Evolutionary conservation across 2,113 vertebrate genomes (phyloP), one percentile per base, ranked within the genome.

Genomic region (Coptodon bakossiorum): DNA sequence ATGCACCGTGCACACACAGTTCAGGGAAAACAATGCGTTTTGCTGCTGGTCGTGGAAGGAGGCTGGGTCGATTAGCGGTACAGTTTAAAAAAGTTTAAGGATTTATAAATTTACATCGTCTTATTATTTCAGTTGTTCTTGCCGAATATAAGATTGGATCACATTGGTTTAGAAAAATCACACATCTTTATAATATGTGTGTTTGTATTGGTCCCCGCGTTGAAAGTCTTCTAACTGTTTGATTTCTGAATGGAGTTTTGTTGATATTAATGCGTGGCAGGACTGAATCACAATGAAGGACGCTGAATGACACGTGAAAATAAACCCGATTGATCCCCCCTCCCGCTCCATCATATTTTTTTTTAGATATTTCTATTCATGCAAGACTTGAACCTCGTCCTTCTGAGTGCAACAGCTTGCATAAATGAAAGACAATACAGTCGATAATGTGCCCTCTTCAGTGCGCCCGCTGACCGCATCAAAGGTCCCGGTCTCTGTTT

Each of bases 221-320:
- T 12, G 36, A 16, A 29, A 50, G 59, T 54, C 11, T 1, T 80
- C 9, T 4, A 88, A 73, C 73, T 9, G 4, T 2, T 9, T 4
- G 11, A 79, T 86, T 85, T 79, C 2, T 53, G 3, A 85, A 89
- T n/a, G 43, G 66, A 40, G 82, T 59, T 89, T 76, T 50, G 71
- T 52, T 24, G 80, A 4, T 43, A 1, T 1, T 3, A 17, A 14
- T 5, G 1, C 4, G 3, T 13, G 10, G 59, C 6, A 6, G 2
- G 63, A 27, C 7, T 19, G 34, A 56, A 38, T 54, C 34, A 4
- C 29, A 13, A 29, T 22, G 73, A 52, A n/a, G 40, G 68, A 29
- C 40, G 2, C 36, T 16, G 68, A 24, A 45, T 45, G 13, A 45
- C 68, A 73, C 22, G 40, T 45, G 68, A 48, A 76, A 76, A 17